Evolutionary conservation across 2,797 vertebrate genomes (phyloP).

Genomic region (Pseudocheirus occidentalis): DNA sequence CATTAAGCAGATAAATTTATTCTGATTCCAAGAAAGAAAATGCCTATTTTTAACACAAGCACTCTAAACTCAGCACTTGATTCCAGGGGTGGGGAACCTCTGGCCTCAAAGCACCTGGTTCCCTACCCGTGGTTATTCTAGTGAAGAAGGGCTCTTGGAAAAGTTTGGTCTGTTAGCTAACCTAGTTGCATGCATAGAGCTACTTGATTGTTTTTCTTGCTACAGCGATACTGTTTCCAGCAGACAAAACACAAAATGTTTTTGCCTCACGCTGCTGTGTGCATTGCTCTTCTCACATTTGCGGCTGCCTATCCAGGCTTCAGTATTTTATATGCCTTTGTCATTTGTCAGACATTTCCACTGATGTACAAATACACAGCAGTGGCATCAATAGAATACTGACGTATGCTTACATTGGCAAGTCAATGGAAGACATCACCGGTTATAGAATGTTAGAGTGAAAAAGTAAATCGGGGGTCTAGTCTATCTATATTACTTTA

Average conservation of each 20-base stretch:
- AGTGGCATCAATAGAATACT: not conserved
- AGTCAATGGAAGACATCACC: not conserved
- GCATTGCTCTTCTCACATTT: slow-evolving; percentile 43
- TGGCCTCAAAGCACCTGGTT: no score
- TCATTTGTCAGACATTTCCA: not conserved
- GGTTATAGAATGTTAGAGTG: slow-evolving; percentile 24
- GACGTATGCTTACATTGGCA: slow-evolving; percentile 7
- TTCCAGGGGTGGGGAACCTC: not conserved
- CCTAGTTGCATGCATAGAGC: slow-evolving; percentile 46
- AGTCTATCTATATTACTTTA: not conserved
- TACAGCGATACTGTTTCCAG: slow-evolving; percentile 37
- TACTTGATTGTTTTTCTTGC: slow-evolving; percentile 43
- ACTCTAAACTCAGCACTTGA: not conserved
- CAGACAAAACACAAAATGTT: slow-evolving; percentile 47
- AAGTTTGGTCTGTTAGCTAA: slow-evolving; percentile 23
- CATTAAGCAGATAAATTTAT: slow-evolving; percentile 11
- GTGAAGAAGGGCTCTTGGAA: not conserved
- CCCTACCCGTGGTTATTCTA: not conserved
- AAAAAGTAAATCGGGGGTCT: not conserved
- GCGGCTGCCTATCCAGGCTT: slow-evolving; percentile 16
- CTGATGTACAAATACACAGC: not conserved
- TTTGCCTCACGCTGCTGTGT: slow-evolving; percentile 28
- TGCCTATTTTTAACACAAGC: not conserved
- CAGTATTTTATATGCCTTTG: slow-evolving; percentile 25
- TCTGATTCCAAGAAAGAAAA: slow-evolving; percentile 39